Percentiles rank a stretch among this genome's conserved stretches.
Conservation (phyloP, 2,797 vertebrate species). For the Glossophaga mutica region DNA sequence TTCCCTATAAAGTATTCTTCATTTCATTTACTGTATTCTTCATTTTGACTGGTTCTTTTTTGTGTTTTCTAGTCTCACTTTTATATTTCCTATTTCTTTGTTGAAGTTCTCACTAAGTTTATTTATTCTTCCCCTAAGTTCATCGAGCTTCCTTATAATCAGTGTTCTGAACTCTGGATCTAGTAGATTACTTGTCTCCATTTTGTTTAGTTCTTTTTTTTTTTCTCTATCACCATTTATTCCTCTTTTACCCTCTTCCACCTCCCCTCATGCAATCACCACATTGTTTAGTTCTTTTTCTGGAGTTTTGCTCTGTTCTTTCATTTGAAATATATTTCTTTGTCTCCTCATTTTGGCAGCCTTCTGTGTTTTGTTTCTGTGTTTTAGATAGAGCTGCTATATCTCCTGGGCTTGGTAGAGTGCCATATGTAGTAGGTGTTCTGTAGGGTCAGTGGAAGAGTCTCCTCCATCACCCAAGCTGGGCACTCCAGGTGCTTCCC, state of each 20-base stretch:
- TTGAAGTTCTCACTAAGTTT: neutral
- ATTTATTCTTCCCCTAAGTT: neutral
- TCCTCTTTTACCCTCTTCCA: neutral
- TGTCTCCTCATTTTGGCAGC: neutral
- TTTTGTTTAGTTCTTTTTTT: neutral
- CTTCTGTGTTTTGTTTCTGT: neutral
- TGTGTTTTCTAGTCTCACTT: neutral
- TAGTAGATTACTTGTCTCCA: neutral
- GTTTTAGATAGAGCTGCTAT: neutral
- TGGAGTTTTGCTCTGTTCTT: neutral
- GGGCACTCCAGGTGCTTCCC: neutral
- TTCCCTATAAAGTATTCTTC: neutral
- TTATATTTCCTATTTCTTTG: neutral
- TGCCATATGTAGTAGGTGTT: neutral
- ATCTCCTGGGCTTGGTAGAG: neutral
- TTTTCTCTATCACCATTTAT: neutral
- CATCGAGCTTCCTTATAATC: neutral
- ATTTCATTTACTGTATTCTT: neutral
- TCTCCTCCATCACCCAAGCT: neutral
- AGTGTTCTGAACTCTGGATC: neutral
- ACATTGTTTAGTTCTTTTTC: neutral
- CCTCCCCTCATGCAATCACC: neutral
- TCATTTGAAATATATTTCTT: neutral
- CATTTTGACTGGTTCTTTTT: neutral
- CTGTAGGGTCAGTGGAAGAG: neutral